phyloP scores from a whole-genome alignment of 2,888 invertebrate genomes.

The Cremastobaeus sp. region DNA sequence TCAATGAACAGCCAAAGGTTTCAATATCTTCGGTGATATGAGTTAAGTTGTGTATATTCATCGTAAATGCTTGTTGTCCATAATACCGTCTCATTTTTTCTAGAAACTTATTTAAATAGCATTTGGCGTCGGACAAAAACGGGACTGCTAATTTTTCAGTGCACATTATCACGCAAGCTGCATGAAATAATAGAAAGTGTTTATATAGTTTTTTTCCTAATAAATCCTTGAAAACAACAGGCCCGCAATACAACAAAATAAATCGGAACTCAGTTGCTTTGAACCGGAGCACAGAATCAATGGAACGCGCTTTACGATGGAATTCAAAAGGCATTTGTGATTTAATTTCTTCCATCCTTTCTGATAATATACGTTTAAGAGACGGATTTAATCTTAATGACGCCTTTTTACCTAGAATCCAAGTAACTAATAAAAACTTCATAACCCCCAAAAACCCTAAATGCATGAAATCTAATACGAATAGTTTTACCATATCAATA shows the following conservation, averaged over 20 bases:
- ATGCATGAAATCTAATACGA: slow-evolving; percentile 58
- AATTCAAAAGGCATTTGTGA: slow-evolving; percentile 10
- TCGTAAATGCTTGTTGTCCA: background rate
- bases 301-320: background rate
- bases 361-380: background rate
- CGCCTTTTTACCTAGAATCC: background rate
- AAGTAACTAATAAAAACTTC: slow-evolving; percentile 22
- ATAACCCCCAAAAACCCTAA: slow-evolving; percentile 51
- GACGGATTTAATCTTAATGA: background rate
- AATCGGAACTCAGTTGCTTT: slow-evolving; percentile 34
- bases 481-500: slow-evolving; percentile 4
- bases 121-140: slow-evolving; percentile 12
- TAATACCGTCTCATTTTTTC: background rate
- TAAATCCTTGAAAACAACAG: slow-evolving; percentile 63
- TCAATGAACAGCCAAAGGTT: slow-evolving; percentile 11
- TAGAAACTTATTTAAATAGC: slow-evolving; percentile 30
- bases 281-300: background rate
- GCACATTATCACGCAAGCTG: slow-evolving; percentile 31
- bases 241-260: slow-evolving; percentile 17
- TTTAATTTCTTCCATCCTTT: background rate
- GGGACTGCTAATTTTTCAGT: background rate
- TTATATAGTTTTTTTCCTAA: slow-evolving; percentile 60
- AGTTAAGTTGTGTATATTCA: slow-evolving; percentile 20
- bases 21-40: slow-evolving; percentile 18
- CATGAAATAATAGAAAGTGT: slow-evolving; percentile 40